A percentile compares a stretch with the other conserved stretches of the same genome.
Evolutionary conservation across 2,888 invertebrate genomes (phyloP).

Genomic region (Brachypalpus laphriformis): DNA sequence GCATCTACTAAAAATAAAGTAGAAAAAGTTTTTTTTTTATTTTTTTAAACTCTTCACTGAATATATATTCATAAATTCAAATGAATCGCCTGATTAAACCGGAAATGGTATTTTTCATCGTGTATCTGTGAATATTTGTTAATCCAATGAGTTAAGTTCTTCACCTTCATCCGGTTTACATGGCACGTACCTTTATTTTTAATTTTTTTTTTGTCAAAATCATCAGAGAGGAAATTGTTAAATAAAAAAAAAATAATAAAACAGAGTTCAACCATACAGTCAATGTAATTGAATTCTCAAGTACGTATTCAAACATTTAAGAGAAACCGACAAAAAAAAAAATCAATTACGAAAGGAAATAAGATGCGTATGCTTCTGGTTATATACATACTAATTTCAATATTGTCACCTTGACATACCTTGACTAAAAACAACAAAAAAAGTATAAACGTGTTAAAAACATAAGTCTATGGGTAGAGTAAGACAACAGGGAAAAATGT

Average conservation of each 20-base stretch:
- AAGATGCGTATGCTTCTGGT: neutral
- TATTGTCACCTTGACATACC: constrained; percentile 70
- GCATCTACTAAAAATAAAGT: neutral
- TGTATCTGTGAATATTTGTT: constrained; percentile 18
- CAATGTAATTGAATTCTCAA: constrained; percentile 30
- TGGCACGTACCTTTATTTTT: constrained; percentile 19
- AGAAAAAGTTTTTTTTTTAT: neutral
- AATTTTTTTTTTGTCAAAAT: constrained; percentile 14
- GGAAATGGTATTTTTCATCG: constrained; percentile 25
- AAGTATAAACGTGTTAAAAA: constrained; percentile 49
- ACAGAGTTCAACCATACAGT: neutral
- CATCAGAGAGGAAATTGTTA: constrained; percentile 4
- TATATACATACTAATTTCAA: constrained; percentile 45
- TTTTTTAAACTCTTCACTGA: neutral
- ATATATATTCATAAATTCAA: constrained; percentile 35
- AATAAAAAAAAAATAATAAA: neutral
- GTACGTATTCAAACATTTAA: constrained; percentile 18
- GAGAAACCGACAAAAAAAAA: constrained; percentile 4
- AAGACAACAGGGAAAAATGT: neutral
- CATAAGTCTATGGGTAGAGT: constrained; percentile 35
- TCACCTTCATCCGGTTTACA: constrained; percentile 43
- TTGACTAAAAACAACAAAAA: constrained; percentile 31
- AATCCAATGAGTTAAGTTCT: neutral
- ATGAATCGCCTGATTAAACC: constrained; percentile 41
- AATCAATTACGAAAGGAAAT: constrained; percentile 31